Conservation (phyloP, 2,888 invertebrate species). For the Elegia similella region DNA sequence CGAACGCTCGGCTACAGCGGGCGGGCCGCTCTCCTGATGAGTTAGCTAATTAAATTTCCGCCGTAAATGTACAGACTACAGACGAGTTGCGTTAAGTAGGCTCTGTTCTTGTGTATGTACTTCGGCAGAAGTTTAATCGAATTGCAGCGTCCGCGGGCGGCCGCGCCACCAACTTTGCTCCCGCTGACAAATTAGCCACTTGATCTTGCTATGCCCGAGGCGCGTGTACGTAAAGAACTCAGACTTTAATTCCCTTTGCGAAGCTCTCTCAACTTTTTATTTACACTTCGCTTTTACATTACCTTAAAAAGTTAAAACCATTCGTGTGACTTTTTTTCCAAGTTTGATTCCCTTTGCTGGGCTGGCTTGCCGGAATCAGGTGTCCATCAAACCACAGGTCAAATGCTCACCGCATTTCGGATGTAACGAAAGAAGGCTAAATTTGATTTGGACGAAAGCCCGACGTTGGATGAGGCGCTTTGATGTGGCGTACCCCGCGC, state of each 20-base stretch:
- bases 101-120: conserved; percentile 61
- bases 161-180: conserved; percentile 56
- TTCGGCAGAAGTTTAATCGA: conserved; percentile 76
- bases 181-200: conserved; percentile 76
- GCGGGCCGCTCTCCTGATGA: conserved; percentile 43
- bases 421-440: conserved; percentile 70
- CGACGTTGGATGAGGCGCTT: conserved; percentile 62
- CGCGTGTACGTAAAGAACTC: conserved; percentile 57
- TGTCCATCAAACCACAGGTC: conserved; percentile 36
- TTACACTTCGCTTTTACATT: conserved; percentile 45
- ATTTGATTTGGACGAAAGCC: conserved; percentile 72
- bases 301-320: conserved; percentile 28
- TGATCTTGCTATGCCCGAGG: conserved; percentile 58
- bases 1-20: conserved; percentile 7
- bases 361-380: conserved; percentile 28
- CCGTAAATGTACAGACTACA: conserved; percentile 64
- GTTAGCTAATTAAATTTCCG: conserved; percentile 73
- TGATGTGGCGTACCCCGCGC: conserved; percentile 67
- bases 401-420: conserved; percentile 46
- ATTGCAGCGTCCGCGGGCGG: conserved; percentile 66
- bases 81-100: conserved; percentile 65
- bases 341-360: conserved; percentile 29
- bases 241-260: conserved; percentile 51
- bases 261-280: conserved; percentile 44
- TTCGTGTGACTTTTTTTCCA: conserved; percentile 31